These are phyloP conservation scores for Aphidius colemani DNA, from an alignment of 2,888 invertebrate species.

Conservation along the genomic window DNA sequence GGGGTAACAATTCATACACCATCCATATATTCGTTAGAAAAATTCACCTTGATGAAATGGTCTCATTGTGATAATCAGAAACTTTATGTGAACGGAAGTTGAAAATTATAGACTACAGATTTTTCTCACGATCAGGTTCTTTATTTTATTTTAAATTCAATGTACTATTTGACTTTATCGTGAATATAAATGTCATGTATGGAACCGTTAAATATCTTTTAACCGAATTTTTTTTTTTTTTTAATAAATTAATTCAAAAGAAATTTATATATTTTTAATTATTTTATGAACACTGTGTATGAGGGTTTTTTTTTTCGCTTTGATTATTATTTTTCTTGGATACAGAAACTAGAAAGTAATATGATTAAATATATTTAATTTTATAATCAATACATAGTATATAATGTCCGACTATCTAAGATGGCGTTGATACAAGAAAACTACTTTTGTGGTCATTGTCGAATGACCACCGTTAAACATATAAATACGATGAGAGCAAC, in stretches of 20 bases:
- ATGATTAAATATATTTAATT: no score
- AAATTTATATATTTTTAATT: neutral
- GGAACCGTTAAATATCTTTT: neutral
- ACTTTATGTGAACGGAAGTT: slow-evolving; percentile 52
- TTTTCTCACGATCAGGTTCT: slow-evolving; percentile 53
- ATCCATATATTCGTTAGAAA: neutral
- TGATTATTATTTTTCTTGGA: no score
- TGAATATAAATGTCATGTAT: slow-evolving; percentile 10
- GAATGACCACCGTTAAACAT: slow-evolving; percentile 37
- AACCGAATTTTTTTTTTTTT: neutral
- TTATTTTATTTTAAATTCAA: slow-evolving; percentile 19
- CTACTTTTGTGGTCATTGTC: slow-evolving; percentile 32
- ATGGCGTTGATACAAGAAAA: slow-evolving; percentile 56
- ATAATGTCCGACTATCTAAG: slow-evolving; percentile 40
- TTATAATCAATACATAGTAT: no score
- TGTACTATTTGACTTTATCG: slow-evolving; percentile 20
- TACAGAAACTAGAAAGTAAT: no score
- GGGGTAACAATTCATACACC: slow-evolving; percentile 35
- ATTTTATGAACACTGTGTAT: no score
- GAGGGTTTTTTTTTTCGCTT: no score
- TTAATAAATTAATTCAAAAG: slow-evolving; percentile 8
- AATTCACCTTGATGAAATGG: slow-evolving; percentile 13
- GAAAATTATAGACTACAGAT: slow-evolving; percentile 51
- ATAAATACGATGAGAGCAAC: slow-evolving; percentile 19
- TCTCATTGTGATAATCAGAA: slow-evolving; percentile 36